Evolutionary conservation across 30 jellyfish, hydroid and myxozoan species (phyloP).

Genomic region (Morbakka virulenta): DNA sequence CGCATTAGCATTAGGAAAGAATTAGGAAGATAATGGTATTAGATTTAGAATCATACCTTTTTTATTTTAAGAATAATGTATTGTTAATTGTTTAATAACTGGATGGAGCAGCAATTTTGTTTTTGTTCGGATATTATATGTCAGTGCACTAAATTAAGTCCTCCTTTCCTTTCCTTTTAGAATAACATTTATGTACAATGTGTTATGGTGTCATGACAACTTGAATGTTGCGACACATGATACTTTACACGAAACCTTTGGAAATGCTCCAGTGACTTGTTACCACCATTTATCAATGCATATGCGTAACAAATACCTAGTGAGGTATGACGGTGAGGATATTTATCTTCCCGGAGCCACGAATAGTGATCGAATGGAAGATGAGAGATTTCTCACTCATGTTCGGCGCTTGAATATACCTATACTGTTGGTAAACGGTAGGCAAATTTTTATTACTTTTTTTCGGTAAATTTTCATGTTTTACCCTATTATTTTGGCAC

Average conservation of each 20-base stretch:
- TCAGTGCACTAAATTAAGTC: too few species aligned
- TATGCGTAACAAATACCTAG: constrained; percentile 32
- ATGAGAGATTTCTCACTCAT: constrained; percentile 5
- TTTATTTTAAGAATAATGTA: too few species aligned
- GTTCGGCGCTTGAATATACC: constrained; percentile 36
- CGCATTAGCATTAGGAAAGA: too few species aligned
- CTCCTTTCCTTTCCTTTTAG: too few species aligned
- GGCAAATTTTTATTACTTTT: neutral
- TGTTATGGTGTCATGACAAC: constrained; percentile 34
- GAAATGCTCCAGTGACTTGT: constrained; percentile 23
- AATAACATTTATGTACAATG: constrained; percentile 47
- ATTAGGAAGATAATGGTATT: too few species aligned
- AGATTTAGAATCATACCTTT: too few species aligned
- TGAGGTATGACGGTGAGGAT: constrained; percentile 41
- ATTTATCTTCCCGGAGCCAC: constrained; percentile 51
- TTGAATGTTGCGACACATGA: constrained; percentile 54
- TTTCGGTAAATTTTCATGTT: too few species aligned
- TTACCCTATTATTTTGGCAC: too few species aligned
- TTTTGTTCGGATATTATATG: too few species aligned
- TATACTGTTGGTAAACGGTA: constrained; percentile 47
- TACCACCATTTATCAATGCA: constrained; percentile 10
- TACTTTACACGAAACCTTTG: constrained; percentile 49
- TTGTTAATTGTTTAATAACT: too few species aligned
- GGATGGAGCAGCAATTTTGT: too few species aligned
- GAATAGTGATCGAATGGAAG: constrained; percentile 6